Percentiles rank a stretch among this genome's conserved stretches.
phyloP scores from a whole-genome alignment of 2,888 invertebrate genomes.

The Melipona beecheii region DNA sequence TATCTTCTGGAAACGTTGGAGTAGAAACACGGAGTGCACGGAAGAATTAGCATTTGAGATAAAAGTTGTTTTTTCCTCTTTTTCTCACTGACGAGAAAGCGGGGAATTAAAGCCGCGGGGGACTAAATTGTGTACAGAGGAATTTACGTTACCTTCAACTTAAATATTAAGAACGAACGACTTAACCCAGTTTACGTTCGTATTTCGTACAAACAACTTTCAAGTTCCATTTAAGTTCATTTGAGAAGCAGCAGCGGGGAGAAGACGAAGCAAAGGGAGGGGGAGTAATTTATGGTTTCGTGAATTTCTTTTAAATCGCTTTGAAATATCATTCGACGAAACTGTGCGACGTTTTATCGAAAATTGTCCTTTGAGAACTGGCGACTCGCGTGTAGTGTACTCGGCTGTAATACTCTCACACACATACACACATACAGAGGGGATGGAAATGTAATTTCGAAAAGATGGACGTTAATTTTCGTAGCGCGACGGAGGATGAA shows the following conservation, averaged over 20 bases:
- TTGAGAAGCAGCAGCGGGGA: not conserved
- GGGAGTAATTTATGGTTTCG: not conserved
- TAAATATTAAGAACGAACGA: constrained; percentile 13
- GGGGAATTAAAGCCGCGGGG: not conserved
- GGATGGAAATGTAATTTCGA: not conserved
- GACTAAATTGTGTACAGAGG: constrained; percentile 5
- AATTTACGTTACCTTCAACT: not conserved
- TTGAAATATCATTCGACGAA: not conserved
- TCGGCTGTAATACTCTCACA: not conserved
- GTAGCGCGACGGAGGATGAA: not conserved
- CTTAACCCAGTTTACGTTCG: constrained; percentile 10
- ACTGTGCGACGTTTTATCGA: not conserved
- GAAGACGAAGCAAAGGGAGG: not conserved
- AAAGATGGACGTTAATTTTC: not conserved
- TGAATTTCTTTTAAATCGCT: not conserved
- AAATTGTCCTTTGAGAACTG: not conserved
- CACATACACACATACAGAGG: not conserved
- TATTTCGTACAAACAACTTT: not conserved
- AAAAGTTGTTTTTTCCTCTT: not conserved
- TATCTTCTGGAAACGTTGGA: not conserved
- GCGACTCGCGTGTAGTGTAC: too few species aligned
- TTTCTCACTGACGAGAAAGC: too few species aligned
- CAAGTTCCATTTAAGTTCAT: constrained; percentile 6
- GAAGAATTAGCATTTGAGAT: not conserved
- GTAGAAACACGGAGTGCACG: too few species aligned